Conservation (phyloP, 2,797 vertebrate genomes). For the Enteromius afrohamiltoni region DNA sequence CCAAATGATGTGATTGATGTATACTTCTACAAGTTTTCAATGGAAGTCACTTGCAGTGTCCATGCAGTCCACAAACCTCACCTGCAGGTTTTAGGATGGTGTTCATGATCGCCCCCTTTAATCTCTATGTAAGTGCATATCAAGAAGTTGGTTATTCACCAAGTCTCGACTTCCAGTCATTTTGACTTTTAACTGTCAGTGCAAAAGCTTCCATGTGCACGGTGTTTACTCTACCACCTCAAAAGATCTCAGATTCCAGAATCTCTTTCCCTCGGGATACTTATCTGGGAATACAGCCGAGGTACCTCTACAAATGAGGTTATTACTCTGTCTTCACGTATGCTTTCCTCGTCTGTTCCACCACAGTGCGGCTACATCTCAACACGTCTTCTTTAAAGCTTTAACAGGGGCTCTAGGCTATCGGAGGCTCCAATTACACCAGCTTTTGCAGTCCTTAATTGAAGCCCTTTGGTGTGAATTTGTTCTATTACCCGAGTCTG, state of each 20-base stretch:
- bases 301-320: conserved; percentile 40
- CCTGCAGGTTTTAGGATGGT: not conserved
- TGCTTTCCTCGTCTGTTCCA: conserved; percentile 63
- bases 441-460: conserved; percentile 81
- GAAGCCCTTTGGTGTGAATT: conserved; percentile 82
- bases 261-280: conserved; percentile 17
- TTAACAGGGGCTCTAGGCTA: conserved; percentile 75
- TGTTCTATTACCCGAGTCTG: conserved; percentile 76
- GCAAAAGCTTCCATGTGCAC: not conserved
- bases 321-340: conserved; percentile 24
- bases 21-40: not conserved
- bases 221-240: not conserved
- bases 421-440: conserved; percentile 81
- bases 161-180: not conserved
- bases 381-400: conserved; percentile 64
- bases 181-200: not conserved
- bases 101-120: not conserved
- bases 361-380: conserved; percentile 70
- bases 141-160: not conserved
- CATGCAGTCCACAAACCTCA: not conserved
- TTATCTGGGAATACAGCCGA: conserved; percentile 19
- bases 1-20: not conserved
- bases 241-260: conserved; percentile 17
- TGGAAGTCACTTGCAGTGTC: not conserved
- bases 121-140: not conserved